Evolutionary conservation across 2,797 vertebrate genomes (phyloP).

Genomic region (Coracias cyanogaster): DNA sequence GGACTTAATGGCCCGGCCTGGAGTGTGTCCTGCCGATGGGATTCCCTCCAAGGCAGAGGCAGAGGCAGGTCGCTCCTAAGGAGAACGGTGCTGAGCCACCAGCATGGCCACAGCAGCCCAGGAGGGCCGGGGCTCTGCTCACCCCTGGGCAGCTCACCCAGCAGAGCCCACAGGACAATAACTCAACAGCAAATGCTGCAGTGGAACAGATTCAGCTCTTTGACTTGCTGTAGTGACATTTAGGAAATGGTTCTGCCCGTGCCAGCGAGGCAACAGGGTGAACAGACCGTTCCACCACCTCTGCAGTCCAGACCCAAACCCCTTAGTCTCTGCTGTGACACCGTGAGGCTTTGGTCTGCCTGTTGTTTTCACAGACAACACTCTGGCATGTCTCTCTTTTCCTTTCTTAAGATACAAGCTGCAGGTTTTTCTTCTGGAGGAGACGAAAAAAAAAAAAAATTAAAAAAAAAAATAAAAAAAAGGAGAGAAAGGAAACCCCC

Average conservation of each 20-base stretch:
- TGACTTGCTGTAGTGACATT: background rate
- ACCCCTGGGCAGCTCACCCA: fast-evolving
- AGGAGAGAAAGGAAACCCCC: background rate
- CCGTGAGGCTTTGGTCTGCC: background rate
- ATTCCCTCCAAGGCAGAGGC: background rate
- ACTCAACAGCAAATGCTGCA: background rate
- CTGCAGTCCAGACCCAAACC: background rate
- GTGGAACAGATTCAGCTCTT: background rate
- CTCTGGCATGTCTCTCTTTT: fast-evolving
- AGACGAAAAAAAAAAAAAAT: too few relatives aligned
- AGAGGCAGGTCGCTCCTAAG: background rate
- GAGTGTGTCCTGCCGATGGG: background rate
- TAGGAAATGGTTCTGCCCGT: fast-evolving
- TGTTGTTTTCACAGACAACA: fast-evolving
- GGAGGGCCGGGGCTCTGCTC: background rate
- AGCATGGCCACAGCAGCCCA: background rate
- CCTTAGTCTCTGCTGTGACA: background rate
- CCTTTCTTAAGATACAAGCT: background rate
- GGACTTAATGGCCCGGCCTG: background rate
- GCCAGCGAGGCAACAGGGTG: background rate
- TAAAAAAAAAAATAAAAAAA: background rate
- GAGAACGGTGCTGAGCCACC: fast-evolving
- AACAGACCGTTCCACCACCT: fast-evolving
- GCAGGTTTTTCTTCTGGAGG: too few relatives aligned
- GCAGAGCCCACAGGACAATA: background rate